A percentile compares a stretch with the other conserved stretches of the same genome.
Conservation (phyloP, 2,797 vertebrate species). For the Malurus splendens region DNA sequence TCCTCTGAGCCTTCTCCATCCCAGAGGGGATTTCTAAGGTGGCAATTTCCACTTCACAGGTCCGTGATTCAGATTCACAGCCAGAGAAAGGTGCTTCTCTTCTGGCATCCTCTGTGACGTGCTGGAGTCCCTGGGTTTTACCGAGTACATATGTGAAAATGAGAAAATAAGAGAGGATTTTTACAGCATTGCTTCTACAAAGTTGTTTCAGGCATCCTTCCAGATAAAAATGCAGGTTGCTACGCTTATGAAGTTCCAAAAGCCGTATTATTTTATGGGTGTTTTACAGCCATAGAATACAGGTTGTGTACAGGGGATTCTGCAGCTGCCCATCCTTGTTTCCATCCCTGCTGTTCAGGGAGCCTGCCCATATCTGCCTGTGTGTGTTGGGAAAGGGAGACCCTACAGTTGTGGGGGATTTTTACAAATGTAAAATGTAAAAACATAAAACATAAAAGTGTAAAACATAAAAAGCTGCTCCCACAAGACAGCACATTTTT, state of each 20-base stretch:
- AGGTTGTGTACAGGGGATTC: background rate
- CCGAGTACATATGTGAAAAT: background rate
- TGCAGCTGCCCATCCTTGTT: background rate
- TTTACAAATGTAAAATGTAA: background rate
- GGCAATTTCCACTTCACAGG: background rate
- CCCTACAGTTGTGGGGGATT: rapidly evolving
- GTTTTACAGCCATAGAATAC: background rate
- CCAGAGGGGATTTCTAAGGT: background rate
- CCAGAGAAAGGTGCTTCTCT: background rate
- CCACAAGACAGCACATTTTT: background rate
- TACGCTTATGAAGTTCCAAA: background rate
- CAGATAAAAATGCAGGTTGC: background rate
- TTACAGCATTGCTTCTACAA: background rate
- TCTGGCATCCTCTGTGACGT: background rate
- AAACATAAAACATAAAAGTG: background rate
- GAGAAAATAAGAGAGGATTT: background rate
- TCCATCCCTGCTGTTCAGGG: background rate
- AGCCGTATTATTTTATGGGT: background rate
- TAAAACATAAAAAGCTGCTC: background rate
- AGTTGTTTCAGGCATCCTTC: background rate
- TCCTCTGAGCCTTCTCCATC: background rate
- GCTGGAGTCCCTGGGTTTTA: background rate
- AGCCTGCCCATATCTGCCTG: background rate
- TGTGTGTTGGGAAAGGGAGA: background rate
- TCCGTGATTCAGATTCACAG: background rate